A percentile compares a stretch with the other conserved stretches of the same genome.
Evolutionary conservation across 2,797 vertebrate genomes (phyloP).

Genomic region (Remorina albescens): DNA sequence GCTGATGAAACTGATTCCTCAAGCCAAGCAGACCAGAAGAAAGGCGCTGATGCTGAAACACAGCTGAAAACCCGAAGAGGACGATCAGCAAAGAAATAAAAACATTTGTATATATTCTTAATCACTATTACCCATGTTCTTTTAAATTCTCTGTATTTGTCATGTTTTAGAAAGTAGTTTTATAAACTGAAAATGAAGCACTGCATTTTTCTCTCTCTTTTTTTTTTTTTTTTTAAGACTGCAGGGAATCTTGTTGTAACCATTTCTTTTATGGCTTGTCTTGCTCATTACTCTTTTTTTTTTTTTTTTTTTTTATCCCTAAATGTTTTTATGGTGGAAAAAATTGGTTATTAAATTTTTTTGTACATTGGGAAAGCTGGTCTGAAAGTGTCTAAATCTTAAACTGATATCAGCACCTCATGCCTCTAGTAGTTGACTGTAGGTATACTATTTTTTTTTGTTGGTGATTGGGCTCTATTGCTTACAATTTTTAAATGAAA

Average conservation of each 20-base stretch:
- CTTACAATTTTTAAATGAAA: neutral
- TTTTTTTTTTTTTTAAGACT: constrained; percentile 6
- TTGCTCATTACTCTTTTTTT: constrained; percentile 25
- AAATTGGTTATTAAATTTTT: constrained; percentile 65
- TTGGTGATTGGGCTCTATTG: neutral
- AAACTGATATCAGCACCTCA: no score
- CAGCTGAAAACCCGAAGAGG: constrained; percentile 70
- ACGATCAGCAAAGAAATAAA: constrained; percentile 74
- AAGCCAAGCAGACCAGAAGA: neutral
- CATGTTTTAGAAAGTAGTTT: constrained; percentile 40
- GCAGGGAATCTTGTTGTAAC: constrained; percentile 57
- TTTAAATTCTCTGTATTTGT: constrained; percentile 17
- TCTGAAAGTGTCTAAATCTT: constrained; percentile 22
- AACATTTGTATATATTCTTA: constrained; percentile 40
- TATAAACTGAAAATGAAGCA: constrained; percentile 54
- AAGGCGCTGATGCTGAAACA: constrained; percentile 25
- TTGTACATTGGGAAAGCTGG: constrained; percentile 26
- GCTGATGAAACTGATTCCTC: constrained; percentile 23
- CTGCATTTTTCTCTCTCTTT: no score
- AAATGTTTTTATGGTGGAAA: constrained; percentile 50
- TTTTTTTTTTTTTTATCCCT: neutral
- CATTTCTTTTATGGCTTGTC: constrained; percentile 11
- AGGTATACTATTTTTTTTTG: no score
- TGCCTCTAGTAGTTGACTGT: no score
- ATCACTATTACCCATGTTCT: neutral